These are phyloP conservation scores for Ophion costatus DNA, from an alignment of 2,888 invertebrate genomes.

Conservation along the genomic window DNA sequence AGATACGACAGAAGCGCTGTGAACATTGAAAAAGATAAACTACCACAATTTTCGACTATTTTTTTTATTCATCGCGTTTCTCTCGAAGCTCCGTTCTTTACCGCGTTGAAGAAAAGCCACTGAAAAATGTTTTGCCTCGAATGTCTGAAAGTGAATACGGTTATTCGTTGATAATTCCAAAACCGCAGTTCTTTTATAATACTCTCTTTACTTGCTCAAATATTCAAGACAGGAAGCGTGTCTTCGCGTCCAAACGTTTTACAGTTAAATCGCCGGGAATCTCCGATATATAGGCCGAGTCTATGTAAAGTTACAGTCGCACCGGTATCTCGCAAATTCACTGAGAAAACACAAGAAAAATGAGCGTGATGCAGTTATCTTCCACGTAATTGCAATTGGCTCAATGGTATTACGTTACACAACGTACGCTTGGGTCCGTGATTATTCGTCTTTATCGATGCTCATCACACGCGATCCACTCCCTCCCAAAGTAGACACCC, in stretches of 20 bases:
- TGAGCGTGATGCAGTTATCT: not conserved
- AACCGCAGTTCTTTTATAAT: not conserved
- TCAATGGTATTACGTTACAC: not conserved
- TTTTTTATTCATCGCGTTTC: not conserved
- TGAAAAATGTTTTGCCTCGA: not conserved
- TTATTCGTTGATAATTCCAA: not conserved
- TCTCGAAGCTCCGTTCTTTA: not conserved
- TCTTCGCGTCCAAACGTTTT: no score
- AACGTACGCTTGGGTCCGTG: not conserved
- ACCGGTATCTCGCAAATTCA: not conserved
- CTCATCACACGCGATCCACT: not conserved
- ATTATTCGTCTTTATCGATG: not conserved
- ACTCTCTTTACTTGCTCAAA: not conserved
- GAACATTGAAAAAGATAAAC: not conserved
- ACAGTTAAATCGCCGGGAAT: not conserved
- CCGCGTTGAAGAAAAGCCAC: no score
- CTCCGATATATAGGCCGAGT: not conserved
- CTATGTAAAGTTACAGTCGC: not conserved
- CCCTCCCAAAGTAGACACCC: not conserved
- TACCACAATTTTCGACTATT: not conserved
- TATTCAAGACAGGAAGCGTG: not conserved
- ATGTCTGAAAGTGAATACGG: not conserved
- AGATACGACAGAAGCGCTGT: not conserved
- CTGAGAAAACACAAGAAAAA: not conserved
- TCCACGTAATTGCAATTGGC: not conserved